Conservation (phyloP, 2,888 invertebrate genomes). For the Trachelus iudaicus region DNA sequence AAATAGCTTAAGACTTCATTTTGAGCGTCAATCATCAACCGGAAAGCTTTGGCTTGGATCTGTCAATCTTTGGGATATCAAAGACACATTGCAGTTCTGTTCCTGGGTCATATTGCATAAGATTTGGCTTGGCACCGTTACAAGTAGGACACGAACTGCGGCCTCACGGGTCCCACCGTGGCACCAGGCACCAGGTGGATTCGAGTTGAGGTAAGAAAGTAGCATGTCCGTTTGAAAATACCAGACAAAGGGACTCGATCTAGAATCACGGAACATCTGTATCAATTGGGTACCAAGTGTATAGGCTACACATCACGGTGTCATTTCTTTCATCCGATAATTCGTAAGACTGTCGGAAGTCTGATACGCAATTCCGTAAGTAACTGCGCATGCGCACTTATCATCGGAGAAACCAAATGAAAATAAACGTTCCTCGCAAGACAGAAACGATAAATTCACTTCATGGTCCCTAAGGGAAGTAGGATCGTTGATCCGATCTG, state of each 20-base stretch:
- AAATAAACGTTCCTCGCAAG: background rate
- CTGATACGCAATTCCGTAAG: background rate
- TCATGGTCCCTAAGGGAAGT: background rate
- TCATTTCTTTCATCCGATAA: background rate
- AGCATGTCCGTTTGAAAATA: background rate
- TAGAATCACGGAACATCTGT: background rate
- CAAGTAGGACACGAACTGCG: conserved; percentile 13
- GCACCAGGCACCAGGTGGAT: conserved; percentile 18
- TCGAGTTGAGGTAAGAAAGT: background rate
- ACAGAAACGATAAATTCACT: background rate
- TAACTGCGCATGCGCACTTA: background rate
- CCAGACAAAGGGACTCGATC: background rate
- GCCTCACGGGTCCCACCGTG: conserved; percentile 5
- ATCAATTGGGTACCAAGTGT: background rate
- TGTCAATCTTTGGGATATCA: background rate
- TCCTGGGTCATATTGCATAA: conserved; percentile 7
- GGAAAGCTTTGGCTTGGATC: background rate
- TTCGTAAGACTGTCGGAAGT: background rate
- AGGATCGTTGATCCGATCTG: background rate
- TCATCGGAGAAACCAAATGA: background rate
- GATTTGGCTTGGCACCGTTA: conserved; percentile 15
- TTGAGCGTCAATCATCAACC: background rate
- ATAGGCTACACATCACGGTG: background rate
- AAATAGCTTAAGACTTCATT: background rate
- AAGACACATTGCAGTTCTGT: background rate